Evolutionary conservation across 2,888 invertebrate species (phyloP).

Genomic region (Strigamia transsilvanica): DNA sequence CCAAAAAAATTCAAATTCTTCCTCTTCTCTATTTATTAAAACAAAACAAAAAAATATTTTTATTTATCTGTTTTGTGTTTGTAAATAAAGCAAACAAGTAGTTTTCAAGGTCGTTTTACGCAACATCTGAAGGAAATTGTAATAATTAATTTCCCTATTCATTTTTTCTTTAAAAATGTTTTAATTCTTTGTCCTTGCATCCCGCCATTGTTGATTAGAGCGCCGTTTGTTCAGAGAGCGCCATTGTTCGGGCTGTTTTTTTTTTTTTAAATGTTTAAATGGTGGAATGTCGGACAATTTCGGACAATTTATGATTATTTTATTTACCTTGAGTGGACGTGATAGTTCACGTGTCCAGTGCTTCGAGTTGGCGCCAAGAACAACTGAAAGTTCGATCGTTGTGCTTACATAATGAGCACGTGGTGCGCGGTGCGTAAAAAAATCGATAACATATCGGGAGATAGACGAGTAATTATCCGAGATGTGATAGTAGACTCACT

Average conservation of each 20-base stretch:
- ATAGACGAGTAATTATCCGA: neutral
- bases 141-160: no score
- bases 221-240: no score
- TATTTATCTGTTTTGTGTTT: no score
- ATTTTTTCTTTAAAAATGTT: neutral
- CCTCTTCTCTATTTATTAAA: no score
- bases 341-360: neutral
- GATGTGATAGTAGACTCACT: neutral
- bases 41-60: no score
- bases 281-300: no score
- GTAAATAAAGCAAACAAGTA: neutral
- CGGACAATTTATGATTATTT: neutral
- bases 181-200: neutral
- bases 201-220: no score
- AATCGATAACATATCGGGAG: neutral
- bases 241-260: no score
- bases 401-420: neutral
- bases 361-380: neutral
- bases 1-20: no score
- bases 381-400: neutral
- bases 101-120: neutral
- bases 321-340: neutral
- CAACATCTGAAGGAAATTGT: neutral
- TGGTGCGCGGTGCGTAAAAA: neutral
- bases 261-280: no score